Evolutionary conservation across 2,797 vertebrate species (phyloP), one percentile per base, ranked within the genome.

Genomic region (Amblyraja radiata): DNA sequence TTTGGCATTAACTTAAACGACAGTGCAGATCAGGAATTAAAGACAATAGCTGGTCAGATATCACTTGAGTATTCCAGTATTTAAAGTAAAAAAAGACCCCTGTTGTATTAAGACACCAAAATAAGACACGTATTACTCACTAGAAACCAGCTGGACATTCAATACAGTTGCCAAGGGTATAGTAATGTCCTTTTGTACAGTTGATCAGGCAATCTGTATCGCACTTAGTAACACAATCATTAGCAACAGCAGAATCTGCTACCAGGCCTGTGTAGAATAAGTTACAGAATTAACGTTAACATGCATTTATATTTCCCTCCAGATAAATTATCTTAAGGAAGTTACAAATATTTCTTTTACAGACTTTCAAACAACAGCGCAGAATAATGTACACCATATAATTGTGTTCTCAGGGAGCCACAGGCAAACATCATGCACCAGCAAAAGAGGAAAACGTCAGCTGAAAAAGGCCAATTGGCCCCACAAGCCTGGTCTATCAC

Each of bases 101-200:
- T 4, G 65, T 21, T n/a, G n/a, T 7, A n/a, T 86, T 86, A n/a
- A 86, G n/a, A 68, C 88, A 88, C 0, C 28, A 32, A 36, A 86
- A 76, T n/a, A 76, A 21, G 46, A n/a, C 32, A 23, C 2, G 71
- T 54, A 74, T 93, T 93, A 96, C 97, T 97, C 96, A 98, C 98
- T 97, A 97, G 95, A 97, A 97, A 73, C 97, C 98, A 0, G 94
- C 90, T 0, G 97, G 97, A 93, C 97, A 98, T 93, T 98, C 96
- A 88, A 97, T 94, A 95, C 97, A 97, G 94, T 96, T 95, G 36
- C 96, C 96, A 78, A 95, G 93, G 1, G 94, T 93, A 93, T 97
- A 96, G 94, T 97, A 97, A 80, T 94, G 95, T 83, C 97, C 97
- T 93, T 94, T 94, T 6, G 94, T 95, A 95, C 98, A 98, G 84